Percentiles rank a stretch among this genome's conserved stretches.
Evolutionary conservation across 2,113 vertebrate species (phyloP).

Genomic region (Dicaeum eximium): DNA sequence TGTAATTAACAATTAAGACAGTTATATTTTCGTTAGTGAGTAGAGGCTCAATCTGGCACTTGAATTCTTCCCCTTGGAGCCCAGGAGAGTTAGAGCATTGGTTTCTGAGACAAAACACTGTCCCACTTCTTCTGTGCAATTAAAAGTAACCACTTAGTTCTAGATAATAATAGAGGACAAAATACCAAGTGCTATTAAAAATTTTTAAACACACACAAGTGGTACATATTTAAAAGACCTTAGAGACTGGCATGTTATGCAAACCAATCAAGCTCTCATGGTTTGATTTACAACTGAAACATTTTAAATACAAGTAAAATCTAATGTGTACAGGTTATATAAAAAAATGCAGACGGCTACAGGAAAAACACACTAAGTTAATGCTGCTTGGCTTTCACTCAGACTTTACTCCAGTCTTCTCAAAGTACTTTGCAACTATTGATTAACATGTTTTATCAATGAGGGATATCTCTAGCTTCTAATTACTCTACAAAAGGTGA

Average conservation of each 20-base stretch:
- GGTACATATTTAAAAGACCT: not conserved
- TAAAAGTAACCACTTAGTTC: conserved; percentile 15
- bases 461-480: not conserved
- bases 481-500: not conserved
- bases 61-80: not conserved
- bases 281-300: not conserved
- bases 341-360: not conserved
- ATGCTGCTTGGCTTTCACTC: not conserved
- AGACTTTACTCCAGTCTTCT: not conserved
- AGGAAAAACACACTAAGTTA: not conserved
- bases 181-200: not conserved
- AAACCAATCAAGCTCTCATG: not conserved
- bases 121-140: not conserved
- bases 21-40: not conserved
- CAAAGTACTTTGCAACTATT: not conserved
- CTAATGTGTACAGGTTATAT: not conserved
- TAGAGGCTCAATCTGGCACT: not conserved
- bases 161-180: conserved; percentile 13
- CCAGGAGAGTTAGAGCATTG: not conserved
- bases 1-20: not conserved
- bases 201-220: not conserved
- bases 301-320: not conserved
- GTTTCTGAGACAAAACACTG: not conserved
- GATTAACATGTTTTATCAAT: not conserved
- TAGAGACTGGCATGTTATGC: not conserved